Evolutionary conservation across 2,113 vertebrate genomes (phyloP).

Genomic region (Podarcis cretensis): DNA sequence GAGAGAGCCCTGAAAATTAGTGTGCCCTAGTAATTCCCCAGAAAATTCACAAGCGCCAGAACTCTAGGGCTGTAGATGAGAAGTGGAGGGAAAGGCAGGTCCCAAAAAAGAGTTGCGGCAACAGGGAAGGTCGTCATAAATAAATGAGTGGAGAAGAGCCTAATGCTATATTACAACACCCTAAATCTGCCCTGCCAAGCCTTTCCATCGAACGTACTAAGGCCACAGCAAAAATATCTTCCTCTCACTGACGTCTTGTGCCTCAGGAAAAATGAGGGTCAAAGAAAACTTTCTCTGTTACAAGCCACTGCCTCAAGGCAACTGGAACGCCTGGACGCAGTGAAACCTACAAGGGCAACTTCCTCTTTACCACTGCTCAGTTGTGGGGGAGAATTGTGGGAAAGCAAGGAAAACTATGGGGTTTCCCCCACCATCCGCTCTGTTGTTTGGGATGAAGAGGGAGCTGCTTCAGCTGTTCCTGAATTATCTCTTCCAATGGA

Average conservation of each 20-base stretch:
- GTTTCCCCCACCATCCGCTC: neutral
- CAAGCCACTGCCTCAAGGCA: too few relatives aligned
- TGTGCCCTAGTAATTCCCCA: neutral
- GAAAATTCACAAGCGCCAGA: neutral
- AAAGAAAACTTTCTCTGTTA: too few relatives aligned
- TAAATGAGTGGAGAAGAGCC: neutral
- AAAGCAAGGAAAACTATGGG: neutral
- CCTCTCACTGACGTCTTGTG: too few relatives aligned
- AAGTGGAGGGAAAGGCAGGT: neutral
- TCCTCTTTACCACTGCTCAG: too few relatives aligned
- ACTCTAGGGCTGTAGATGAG: neutral
- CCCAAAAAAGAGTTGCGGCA: neutral
- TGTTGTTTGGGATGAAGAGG: neutral
- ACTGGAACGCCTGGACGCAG: too few relatives aligned
- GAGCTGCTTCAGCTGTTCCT: neutral
- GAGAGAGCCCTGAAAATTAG: neutral
- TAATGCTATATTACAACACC: too few relatives aligned
- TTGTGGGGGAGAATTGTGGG: too few relatives aligned
- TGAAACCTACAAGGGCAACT: too few relatives aligned
- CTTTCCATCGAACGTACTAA: too few relatives aligned
- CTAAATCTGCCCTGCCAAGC: neutral
- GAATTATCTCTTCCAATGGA: too few relatives aligned
- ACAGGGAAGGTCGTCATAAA: neutral
- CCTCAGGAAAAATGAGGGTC: too few relatives aligned
- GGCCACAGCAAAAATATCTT: too few relatives aligned